Evolutionary conservation across 1,140 invertebrate genomes (phyloP).

Genomic region (Chymomyza costata): DNA sequence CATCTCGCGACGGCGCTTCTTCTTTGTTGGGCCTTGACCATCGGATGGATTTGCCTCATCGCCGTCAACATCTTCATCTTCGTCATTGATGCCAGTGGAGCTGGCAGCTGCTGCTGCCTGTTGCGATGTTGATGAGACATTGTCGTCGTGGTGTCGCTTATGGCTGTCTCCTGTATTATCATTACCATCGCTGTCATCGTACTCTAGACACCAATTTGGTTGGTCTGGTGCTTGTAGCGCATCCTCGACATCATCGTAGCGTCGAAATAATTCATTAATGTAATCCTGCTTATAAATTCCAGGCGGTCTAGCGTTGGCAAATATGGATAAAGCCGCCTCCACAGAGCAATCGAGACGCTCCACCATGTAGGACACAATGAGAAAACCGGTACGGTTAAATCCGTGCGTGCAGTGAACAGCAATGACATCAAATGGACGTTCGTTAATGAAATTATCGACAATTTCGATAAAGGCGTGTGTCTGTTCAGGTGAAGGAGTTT

Average conservation of each 20-base stretch:
- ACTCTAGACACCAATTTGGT: conserved; percentile 86
- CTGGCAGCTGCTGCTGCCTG: conserved; percentile 21
- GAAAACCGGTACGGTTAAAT: conserved; percentile 97
- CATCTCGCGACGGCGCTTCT: conserved; percentile 73
- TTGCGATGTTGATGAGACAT: conserved; percentile 44
- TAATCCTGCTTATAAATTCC: conserved; percentile 89
- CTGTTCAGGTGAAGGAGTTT: conserved; percentile 86
- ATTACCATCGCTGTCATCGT: conserved; percentile 58
- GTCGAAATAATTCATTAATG: conserved; percentile 82
- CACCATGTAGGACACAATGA: conserved; percentile 94
- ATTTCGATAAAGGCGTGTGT: conserved; percentile 86
- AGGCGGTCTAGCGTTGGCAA: conserved; percentile 83
- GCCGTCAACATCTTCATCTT: conserved; percentile 36
- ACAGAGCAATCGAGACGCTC: conserved; percentile 86
- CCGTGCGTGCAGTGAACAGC: conserved; percentile 99
- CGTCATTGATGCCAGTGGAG: conserved; percentile 11
- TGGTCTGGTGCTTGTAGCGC: conserved; percentile 83
- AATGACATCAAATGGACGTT: conserved; percentile 87
- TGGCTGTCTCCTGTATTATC: conserved; percentile 19
- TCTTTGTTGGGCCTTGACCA: conserved; percentile 30
- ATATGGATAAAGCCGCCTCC: conserved; percentile 86
- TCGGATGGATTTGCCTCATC: conserved; percentile 53
- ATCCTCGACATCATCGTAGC: conserved; percentile 87
- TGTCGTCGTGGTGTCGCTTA: conserved; percentile 38
- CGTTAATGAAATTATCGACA: conserved; percentile 86